These are phyloP conservation scores for Oncorhynchus tshawytscha DNA, from an alignment of 2,113 vertebrate species.

Conservation along the genomic window DNA sequence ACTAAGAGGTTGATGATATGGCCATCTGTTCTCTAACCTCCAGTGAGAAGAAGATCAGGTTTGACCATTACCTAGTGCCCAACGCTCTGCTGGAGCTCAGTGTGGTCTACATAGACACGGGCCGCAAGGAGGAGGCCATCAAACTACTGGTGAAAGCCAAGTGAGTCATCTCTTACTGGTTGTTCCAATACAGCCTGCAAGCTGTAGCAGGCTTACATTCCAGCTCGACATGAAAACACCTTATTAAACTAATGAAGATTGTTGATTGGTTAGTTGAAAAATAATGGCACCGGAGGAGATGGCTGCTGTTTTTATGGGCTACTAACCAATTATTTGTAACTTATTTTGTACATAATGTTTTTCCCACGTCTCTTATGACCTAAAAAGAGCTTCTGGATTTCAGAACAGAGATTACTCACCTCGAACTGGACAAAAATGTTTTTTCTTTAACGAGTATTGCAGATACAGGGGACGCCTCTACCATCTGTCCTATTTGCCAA, in stretches of 20 bases:
- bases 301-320: too few species aligned
- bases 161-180: conserved; percentile 55
- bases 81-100: conserved; percentile 77
- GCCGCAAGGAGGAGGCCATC: conserved; percentile 72
- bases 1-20: too few species aligned
- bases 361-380: too few species aligned
- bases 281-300: too few species aligned
- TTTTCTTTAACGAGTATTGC: too few species aligned
- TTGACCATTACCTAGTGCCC: conserved; percentile 78
- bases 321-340: too few species aligned
- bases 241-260: background rate
- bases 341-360: too few species aligned
- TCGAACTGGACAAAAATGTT: too few species aligned
- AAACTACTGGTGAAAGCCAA: conserved; percentile 77
- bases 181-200: background rate
- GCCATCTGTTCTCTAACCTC: background rate
- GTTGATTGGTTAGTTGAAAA: background rate
- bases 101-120: conserved; percentile 70
- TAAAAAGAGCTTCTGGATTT: too few species aligned
- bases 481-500: too few species aligned
- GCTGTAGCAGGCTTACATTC: background rate
- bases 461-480: too few species aligned
- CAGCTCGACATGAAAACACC: background rate
- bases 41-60: conserved; percentile 78
- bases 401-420: too few species aligned